These are phyloP conservation scores for Monodelphis domestica DNA, from an alignment of 2,797 vertebrate genomes.

Conservation along the genomic window DNA sequence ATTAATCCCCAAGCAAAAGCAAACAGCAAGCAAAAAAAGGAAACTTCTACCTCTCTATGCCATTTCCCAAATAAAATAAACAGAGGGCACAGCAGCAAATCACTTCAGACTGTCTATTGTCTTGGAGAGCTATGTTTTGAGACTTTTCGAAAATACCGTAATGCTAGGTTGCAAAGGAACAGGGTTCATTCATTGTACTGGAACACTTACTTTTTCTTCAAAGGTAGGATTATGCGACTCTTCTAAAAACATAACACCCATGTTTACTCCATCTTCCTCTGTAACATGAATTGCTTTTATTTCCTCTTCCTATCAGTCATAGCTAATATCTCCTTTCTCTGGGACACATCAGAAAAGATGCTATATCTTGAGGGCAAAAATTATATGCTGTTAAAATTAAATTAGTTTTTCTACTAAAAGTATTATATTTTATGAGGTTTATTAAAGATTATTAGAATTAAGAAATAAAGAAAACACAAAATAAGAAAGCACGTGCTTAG, in stretches of 20 bases:
- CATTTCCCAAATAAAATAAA: slow-evolving; percentile 54
- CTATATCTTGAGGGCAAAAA: slow-evolving; percentile 34
- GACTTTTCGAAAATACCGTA: slow-evolving; percentile 9
- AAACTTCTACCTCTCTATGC: background rate
- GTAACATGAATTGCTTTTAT: slow-evolving; percentile 26
- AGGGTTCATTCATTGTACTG: background rate
- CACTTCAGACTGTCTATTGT: slow-evolving; percentile 7
- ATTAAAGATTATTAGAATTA: too few species aligned
- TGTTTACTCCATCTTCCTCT: slow-evolving; percentile 12
- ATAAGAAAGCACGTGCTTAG: too few species aligned
- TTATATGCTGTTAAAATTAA: too few species aligned
- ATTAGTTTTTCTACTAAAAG: too few species aligned
- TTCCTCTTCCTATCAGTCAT: slow-evolving; percentile 65
- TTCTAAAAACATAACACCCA: slow-evolving; percentile 43
- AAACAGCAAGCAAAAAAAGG: background rate
- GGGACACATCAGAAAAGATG: slow-evolving; percentile 50
- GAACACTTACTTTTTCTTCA: slow-evolving; percentile 30
- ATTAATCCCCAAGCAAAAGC: slow-evolving; percentile 33
- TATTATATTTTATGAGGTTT: too few species aligned
- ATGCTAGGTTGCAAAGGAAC: slow-evolving; percentile 53
- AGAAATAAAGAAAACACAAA: too few species aligned
- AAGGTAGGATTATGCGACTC: slow-evolving; percentile 19
- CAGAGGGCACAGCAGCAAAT: slow-evolving; percentile 10
- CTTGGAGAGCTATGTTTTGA: slow-evolving; percentile 26
- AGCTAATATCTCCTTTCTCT: slow-evolving; percentile 53